Evolutionary conservation across 2,797 vertebrate genomes (phyloP).

Genomic region (Crax fasciolata): DNA sequence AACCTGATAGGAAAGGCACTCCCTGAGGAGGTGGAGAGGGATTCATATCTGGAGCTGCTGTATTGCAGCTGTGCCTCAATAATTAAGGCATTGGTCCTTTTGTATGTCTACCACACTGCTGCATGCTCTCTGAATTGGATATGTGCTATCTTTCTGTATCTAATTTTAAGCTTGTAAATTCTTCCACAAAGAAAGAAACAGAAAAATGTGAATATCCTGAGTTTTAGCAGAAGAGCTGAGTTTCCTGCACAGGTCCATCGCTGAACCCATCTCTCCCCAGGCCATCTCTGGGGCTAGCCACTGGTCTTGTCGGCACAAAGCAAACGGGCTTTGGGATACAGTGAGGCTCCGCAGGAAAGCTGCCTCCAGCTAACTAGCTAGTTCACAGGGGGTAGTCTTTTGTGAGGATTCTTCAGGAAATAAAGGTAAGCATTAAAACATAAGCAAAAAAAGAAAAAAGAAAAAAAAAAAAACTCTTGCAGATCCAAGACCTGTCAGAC

Average conservation of each 20-base stretch:
- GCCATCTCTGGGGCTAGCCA: background rate
- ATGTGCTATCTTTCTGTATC: background rate
- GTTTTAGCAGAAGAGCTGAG: background rate
- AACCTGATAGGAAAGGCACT: background rate
- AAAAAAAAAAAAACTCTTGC: background rate
- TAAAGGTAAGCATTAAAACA: background rate
- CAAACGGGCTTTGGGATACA: background rate
- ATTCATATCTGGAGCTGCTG: background rate
- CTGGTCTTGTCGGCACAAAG: background rate
- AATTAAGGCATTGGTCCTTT: rapidly evolving
- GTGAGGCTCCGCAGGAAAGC: background rate
- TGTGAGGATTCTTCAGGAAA: background rate
- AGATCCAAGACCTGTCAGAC: background rate
- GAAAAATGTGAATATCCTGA: background rate
- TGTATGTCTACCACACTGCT: rapidly evolving
- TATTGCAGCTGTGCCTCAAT: background rate
- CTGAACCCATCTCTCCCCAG: rapidly evolving
- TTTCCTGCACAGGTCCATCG: background rate
- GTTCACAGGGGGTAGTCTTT: rapidly evolving
- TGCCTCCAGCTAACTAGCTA: background rate
- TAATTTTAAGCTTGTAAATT: background rate
- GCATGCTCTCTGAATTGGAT: rapidly evolving
- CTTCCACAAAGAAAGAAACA: background rate
- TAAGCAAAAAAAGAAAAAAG: too few relatives aligned
- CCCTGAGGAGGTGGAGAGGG: background rate